A percentile compares a stretch with the other conserved stretches of the same genome.
These are phyloP conservation scores for Peromyscus californicus DNA, from an alignment of 2,113 vertebrate species.

Conservation along the genomic window DNA sequence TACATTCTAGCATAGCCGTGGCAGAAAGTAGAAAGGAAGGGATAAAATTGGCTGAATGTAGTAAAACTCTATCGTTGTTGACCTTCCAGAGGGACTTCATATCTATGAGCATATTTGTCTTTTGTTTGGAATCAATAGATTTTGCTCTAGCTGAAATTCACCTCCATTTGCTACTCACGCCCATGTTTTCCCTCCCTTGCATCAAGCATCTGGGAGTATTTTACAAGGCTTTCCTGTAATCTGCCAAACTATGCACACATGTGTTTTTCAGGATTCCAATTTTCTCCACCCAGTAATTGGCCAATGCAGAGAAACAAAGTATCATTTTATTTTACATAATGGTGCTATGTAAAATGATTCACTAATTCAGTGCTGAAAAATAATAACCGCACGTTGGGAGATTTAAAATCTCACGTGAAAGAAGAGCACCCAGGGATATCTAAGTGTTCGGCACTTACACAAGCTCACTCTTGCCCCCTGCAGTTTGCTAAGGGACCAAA, in stretches of 20 bases:
- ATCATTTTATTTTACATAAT: constrained; percentile 82
- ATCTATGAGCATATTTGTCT: constrained; percentile 9
- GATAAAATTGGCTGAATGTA: background rate
- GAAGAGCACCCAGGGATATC: constrained; percentile 66
- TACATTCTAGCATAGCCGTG: constrained; percentile 3
- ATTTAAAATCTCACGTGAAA: constrained; percentile 71
- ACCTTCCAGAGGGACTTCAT: constrained; percentile 15
- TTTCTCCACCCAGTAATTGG: constrained; percentile 79
- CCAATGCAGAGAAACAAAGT: constrained; percentile 80
- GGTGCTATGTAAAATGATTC: constrained; percentile 75
- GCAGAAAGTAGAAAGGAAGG: background rate
- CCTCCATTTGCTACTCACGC: constrained; percentile 40
- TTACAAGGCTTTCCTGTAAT: constrained; percentile 66
- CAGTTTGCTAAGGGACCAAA: constrained; percentile 80
- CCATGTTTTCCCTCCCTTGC: background rate
- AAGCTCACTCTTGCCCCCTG: constrained; percentile 88
- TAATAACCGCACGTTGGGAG: constrained; percentile 75
- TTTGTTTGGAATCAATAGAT: constrained; percentile 40
- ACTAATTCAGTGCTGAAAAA: constrained; percentile 81
- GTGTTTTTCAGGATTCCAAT: constrained; percentile 72
- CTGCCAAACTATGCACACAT: constrained; percentile 65
- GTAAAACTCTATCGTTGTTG: background rate
- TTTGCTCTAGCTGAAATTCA: constrained; percentile 20
- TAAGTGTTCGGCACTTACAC: constrained; percentile 39
- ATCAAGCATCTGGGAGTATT: constrained; percentile 78